These are phyloP conservation scores for Mixornis gularis DNA, from an alignment of 2,113 vertebrate genomes.

Conservation along the genomic window DNA sequence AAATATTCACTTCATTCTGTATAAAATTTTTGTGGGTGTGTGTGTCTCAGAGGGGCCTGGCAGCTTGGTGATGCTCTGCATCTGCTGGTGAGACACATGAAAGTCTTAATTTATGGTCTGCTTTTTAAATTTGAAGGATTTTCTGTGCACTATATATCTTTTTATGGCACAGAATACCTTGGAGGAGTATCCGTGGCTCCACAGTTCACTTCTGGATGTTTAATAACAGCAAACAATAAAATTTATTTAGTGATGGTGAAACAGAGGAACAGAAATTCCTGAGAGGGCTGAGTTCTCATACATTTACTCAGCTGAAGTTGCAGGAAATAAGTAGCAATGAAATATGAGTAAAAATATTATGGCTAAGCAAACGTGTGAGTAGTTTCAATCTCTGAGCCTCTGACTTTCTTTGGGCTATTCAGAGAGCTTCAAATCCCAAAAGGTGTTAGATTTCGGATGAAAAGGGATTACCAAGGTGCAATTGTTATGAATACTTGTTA, in stretches of 20 bases:
- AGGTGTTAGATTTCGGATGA: neutral
- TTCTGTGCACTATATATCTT: neutral
- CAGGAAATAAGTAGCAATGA: neutral
- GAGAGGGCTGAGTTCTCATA: neutral
- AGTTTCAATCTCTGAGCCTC: neutral
- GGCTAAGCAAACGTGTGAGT: neutral
- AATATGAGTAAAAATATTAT: neutral
- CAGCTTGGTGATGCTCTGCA: neutral
- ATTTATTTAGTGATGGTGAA: slow-evolving; percentile 13
- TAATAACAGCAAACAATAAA: slow-evolving; percentile 25
- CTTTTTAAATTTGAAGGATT: neutral
- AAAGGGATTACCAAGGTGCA: neutral
- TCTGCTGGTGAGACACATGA: neutral
- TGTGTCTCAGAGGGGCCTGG: neutral
- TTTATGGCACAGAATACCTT: neutral
- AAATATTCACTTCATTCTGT: neutral
- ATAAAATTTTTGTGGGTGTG: neutral
- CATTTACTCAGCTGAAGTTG: neutral
- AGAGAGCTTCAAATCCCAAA: neutral
- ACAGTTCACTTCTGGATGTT: slow-evolving; percentile 1
- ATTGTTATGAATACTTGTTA: neutral
- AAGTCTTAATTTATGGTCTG: neutral
- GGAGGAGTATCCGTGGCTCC: neutral
- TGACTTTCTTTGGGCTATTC: neutral
- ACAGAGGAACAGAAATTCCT: neutral